Conservation (phyloP, 2,797 vertebrate genomes). For the Oceanodroma leucorhoa region DNA sequence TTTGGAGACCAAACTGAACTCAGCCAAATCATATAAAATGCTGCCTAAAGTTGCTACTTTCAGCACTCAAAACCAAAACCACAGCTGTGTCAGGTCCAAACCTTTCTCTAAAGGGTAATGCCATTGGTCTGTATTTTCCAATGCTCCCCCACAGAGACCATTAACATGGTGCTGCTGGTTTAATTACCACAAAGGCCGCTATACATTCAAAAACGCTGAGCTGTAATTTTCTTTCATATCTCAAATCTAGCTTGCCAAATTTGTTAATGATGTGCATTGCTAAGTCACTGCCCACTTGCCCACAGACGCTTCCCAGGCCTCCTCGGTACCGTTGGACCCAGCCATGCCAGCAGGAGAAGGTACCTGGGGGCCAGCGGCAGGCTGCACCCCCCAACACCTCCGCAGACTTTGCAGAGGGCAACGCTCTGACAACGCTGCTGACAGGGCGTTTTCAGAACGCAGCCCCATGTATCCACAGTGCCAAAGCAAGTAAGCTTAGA, state of each 20-base stretch:
- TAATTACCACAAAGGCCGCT: neutral
- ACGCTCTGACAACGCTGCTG: neutral
- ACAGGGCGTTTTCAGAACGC: neutral
- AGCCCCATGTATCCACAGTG: neutral
- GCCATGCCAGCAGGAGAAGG: neutral
- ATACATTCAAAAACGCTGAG: neutral
- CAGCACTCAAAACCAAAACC: neutral
- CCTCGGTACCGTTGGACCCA: neutral
- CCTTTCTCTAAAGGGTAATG: neutral
- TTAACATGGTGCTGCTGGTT: neutral
- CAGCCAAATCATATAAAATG: neutral
- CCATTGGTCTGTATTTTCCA: neutral
- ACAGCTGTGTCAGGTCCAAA: neutral
- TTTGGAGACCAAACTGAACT: neutral
- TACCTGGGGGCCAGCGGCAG: neutral
- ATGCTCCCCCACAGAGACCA: neutral
- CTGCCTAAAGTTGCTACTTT: neutral
- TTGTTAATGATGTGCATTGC: neutral
- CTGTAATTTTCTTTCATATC: neutral
- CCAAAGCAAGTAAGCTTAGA: neutral
- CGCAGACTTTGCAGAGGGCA: neutral
- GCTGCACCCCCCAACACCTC: neutral
- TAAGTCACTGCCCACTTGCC: neutral
- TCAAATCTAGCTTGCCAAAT: neutral
- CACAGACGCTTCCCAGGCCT: neutral